Evolutionary conservation across 2,113 vertebrate species (phyloP), one percentile per base, ranked within the genome.

Genomic region (Zeus faber): DNA sequence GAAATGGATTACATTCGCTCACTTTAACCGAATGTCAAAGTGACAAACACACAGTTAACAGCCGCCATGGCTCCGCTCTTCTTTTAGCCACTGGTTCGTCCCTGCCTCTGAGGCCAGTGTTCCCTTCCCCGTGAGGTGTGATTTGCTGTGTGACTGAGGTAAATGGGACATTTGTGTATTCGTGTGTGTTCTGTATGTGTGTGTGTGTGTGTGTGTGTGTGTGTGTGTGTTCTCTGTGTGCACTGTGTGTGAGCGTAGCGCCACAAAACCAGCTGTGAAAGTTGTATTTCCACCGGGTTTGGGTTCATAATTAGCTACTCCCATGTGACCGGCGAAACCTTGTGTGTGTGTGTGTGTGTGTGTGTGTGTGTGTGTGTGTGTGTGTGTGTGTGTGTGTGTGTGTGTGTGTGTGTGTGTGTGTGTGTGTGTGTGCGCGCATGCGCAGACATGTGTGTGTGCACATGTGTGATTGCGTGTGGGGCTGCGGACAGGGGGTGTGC

Each of bases 231-330:
- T n/a, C n/a, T n/a, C n/a, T n/a, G n/a, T n/a, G n/a, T n/a, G 54
- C 49, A 11, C 17, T 53, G 3, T 20, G 5, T 41, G 60, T 61
- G 49, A 47, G 49, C 6, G 3, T 5, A 53, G 64, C 52, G n/a
- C 72, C 21, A 48, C 53, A 70, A 58, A 66, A 54, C 62, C 74
- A 80, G 73, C 70, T 74, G 74, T 78, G 62, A 80, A 77, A 74
- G 65, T 78, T 76, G 55, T 67, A 57, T 76, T 81, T 79, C 79
- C 59, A 55, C 65, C 70, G 62, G 64, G 54, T 73, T 69, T 69
- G 50, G 81, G 69, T 67, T 78, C 67, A 66, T 76, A 81, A 76
- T 80, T 74, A 83, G 68, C 63, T 26, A 63, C 67, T 54, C 62
- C 65, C 78, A 62, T 69, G 81, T 73, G 81, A 66, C n/a, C n/a